A percentile compares a stretch with the other conserved stretches of the same genome.
phyloP scores from a whole-genome alignment of 2,888 invertebrate genomes.

The Nomada lathburiana region DNA sequence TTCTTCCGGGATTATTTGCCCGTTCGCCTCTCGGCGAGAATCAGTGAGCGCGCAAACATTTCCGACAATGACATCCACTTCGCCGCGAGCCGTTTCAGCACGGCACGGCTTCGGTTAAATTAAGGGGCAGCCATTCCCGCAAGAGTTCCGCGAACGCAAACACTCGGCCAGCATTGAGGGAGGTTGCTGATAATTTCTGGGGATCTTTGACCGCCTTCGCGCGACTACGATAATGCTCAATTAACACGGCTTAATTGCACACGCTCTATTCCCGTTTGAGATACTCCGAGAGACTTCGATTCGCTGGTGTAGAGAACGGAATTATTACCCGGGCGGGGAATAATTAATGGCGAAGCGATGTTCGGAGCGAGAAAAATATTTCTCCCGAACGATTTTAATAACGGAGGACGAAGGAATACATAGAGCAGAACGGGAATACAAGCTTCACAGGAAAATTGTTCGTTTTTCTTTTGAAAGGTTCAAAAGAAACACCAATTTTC shows the following conservation, averaged over 20 bases:
- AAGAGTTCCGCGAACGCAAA: conserved; percentile 5
- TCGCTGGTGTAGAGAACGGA: too few relatives aligned
- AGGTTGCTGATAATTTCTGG: conserved; percentile 12
- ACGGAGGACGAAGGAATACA: too few relatives aligned
- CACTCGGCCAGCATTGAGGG: conserved; percentile 13
- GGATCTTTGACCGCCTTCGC: conserved; percentile 5
- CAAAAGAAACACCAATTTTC: too few relatives aligned
- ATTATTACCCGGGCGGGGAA: too few relatives aligned
- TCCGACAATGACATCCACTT: conserved; percentile 29
- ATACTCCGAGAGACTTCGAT: too few relatives aligned
- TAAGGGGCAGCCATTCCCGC: conserved; percentile 12
- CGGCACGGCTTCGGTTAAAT: conserved; percentile 27
- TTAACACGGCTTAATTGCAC: too few relatives aligned
- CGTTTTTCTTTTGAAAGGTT: too few relatives aligned
- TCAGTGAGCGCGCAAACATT: conserved; percentile 8
- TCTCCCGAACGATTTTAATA: too few relatives aligned
- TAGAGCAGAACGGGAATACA: too few relatives aligned
- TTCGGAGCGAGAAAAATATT: too few relatives aligned
- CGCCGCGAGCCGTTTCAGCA: conserved; percentile 25
- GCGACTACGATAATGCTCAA: not conserved
- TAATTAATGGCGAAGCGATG: too few relatives aligned
- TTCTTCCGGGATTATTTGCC: conserved; percentile 12
- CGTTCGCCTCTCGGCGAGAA: not conserved
- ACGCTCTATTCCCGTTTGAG: not conserved
- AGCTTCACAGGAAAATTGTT: too few relatives aligned